A percentile compares a stretch with the other conserved stretches of the same genome.
phyloP scores from a whole-genome alignment of 2,888 invertebrate species.

The Acanthococcus lagerstroemiae region DNA sequence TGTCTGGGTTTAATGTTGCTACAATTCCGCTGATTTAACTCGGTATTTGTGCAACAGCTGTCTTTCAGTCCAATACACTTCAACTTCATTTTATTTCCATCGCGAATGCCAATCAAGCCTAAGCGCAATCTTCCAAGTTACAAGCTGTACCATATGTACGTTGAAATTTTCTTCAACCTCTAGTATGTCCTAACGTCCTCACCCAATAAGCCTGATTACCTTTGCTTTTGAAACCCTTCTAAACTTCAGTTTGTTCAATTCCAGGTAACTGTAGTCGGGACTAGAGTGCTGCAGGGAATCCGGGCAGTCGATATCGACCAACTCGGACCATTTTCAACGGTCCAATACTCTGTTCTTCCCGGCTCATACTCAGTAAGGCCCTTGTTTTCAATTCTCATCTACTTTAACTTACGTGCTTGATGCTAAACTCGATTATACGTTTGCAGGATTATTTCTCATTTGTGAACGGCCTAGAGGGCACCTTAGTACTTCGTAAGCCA shows the following conservation, averaged over 20 bases:
- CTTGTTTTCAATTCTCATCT: background rate
- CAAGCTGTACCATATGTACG: too few relatives aligned
- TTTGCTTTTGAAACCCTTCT: background rate
- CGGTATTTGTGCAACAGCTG: too few relatives aligned
- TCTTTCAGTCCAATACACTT: too few relatives aligned
- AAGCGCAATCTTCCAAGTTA: too few relatives aligned
- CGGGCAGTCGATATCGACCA: conserved; percentile 75
- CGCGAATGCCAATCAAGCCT: too few relatives aligned
- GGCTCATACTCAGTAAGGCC: conserved; percentile 63
- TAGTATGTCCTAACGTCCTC: too few relatives aligned
- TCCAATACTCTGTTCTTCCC: conserved; percentile 69
- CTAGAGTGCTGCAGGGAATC: conserved; percentile 64
- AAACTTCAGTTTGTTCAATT: conserved; percentile 3
- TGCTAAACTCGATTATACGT: too few relatives aligned
- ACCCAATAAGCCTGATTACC: too few relatives aligned
- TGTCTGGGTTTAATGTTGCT: too few relatives aligned
- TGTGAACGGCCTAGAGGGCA: conserved; percentile 74
- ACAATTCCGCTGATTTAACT: too few relatives aligned
- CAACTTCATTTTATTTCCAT: too few relatives aligned
- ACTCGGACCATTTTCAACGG: conserved; percentile 75
- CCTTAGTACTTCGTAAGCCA: conserved; percentile 64
- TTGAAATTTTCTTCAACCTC: too few relatives aligned
- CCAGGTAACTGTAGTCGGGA: conserved; percentile 48
- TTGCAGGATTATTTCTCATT: conserved; percentile 68
- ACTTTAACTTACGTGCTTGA: background rate